Base-by-base conservation (phyloP, 2,888 invertebrate species). In the Abrostola triplasia region DNA sequence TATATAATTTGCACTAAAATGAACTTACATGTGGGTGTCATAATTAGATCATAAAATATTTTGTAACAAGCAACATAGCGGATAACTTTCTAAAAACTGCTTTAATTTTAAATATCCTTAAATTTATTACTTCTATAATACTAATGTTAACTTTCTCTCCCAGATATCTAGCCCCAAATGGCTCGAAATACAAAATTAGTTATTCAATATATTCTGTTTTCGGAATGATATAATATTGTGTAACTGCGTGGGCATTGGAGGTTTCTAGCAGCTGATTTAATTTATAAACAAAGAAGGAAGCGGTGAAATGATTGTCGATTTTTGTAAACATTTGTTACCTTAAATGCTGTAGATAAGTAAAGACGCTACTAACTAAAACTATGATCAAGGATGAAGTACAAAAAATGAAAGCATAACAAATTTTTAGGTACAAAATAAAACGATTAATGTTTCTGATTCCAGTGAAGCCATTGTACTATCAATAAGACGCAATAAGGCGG, bases 391-490 rank as follows among this genome's bases (percentile, higher is more conserved):
- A 24, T 24, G 24, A 24, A 1, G 24, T 24, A 24, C 24, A 24
- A 24, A 24, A 24, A 24, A 24, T 24, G 1, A 24, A 24, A 24
- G 4, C 24, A 24, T 2, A 24, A 24, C 24, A 24, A 24, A 24
- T 24, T 24, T 4, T 24, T 1, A 24, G 4, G 24, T 2, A 24
- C 6, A 41, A 8, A 11, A 10, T 36, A 35, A 1, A 38, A 49
- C 24, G 7, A 4, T 35, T 0, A 36, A 10, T 35, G 5, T 49
- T 12, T 24, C 0, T 10, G 5, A 48, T 88, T 88, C 8, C 85
- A 97, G 97, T 24, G 96, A 97, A 51, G 96, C 96, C n/a, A 97
- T 97, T 74, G 91, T 96, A 78, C 95, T 95, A 77, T 96, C 96
- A 56, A 96, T 97, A 61, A 91, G 96, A 56, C 90, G 96, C 11